These are phyloP conservation scores for Mastigias papua DNA, from an alignment of 30 jellyfish, hydroid and myxozoan species.

Conservation along the genomic window DNA sequence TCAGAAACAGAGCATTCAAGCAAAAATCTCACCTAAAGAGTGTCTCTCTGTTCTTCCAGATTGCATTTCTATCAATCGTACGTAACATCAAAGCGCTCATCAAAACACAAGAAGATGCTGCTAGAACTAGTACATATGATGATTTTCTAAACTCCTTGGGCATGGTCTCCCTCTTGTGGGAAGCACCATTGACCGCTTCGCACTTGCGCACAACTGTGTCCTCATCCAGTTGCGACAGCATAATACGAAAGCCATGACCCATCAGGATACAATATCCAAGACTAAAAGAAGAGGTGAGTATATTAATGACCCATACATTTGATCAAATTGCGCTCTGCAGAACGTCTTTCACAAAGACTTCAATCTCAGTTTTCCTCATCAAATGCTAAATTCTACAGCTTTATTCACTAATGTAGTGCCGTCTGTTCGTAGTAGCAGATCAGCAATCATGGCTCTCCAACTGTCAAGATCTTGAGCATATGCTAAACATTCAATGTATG, in stretches of 20 bases:
- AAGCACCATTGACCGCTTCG: background rate
- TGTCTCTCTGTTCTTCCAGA: constrained; percentile 89
- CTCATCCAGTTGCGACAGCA: background rate
- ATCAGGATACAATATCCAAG: constrained; percentile 81
- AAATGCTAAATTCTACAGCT: no score
- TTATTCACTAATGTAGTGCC: no score
- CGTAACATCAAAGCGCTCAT: constrained; percentile 33
- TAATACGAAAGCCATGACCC: constrained; percentile 66
- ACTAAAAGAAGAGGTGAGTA: constrained; percentile 13
- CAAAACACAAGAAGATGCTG: constrained; percentile 12
- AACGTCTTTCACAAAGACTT: no score
- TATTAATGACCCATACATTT: background rate
- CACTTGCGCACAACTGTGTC: background rate
- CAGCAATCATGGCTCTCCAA: no score
- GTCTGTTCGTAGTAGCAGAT: no score
- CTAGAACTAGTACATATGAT: background rate
- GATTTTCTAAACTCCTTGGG: background rate
- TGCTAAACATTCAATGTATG: no score
- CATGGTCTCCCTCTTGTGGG: background rate
- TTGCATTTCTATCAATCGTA: constrained; percentile 70
- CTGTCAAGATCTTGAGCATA: no score
- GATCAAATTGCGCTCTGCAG: no score
- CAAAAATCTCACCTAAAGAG: constrained; percentile 68
- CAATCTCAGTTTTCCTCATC: no score
- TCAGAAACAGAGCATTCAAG: background rate